Percentiles rank a stretch among this genome's conserved stretches.
Conservation (phyloP, 2,888 invertebrate genomes). For the Xylota segnis region DNA sequence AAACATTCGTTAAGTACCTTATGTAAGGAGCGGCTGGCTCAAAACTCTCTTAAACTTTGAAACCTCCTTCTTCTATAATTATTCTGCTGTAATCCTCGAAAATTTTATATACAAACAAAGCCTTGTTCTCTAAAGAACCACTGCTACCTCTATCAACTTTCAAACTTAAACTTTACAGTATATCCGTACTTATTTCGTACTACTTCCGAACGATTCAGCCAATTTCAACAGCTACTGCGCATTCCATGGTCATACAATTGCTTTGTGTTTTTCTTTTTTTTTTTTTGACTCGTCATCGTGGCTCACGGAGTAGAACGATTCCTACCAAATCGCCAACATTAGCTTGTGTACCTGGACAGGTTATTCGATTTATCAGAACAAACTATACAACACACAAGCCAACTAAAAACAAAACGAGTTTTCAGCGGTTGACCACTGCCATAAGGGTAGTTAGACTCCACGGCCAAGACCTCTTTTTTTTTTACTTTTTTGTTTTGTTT, state of each 20-base stretch:
- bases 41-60: too few species aligned
- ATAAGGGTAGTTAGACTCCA: conserved; percentile 30
- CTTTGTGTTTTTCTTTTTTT: conserved; percentile 12
- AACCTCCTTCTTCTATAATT: too few species aligned
- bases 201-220: neutral
- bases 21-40: too few species aligned
- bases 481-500: too few species aligned
- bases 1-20: too few species aligned
- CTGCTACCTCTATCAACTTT: too few species aligned
- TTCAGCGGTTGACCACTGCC: conserved; percentile 16
- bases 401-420: conserved; percentile 44
- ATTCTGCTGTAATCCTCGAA: too few species aligned
- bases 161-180: too few species aligned
- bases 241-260: conserved; percentile 44
- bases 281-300: conserved; percentile 27
- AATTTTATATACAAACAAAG: too few species aligned
- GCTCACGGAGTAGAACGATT: conserved; percentile 38
- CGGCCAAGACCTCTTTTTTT: conserved; percentile 60
- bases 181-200: neutral
- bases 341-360: conserved; percentile 27
- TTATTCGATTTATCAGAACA: conserved; percentile 44
- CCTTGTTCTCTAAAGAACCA: too few species aligned
- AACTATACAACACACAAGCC: conserved; percentile 25
- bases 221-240: conserved; percentile 33
- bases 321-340: conserved; percentile 1